phyloP scores from a whole-genome alignment of 2,113 vertebrate genomes.

The Sapajus apella region DNA sequence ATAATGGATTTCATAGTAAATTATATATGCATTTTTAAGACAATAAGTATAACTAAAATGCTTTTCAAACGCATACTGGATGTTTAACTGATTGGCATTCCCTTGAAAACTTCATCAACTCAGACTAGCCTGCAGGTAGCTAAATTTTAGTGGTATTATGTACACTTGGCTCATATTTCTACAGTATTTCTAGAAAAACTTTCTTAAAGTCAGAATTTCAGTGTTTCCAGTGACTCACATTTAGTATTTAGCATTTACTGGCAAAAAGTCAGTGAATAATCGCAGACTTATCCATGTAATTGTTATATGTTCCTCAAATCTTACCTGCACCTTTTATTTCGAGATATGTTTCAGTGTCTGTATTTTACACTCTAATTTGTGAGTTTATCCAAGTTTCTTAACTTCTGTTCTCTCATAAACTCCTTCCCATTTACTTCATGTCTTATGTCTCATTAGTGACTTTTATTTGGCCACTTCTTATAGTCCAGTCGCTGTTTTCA shows the following conservation, averaged over 20 bases:
- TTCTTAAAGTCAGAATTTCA: background rate
- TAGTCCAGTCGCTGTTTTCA: background rate
- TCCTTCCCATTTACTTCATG: background rate
- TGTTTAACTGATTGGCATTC: background rate
- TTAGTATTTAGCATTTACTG: background rate
- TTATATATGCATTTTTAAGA: background rate
- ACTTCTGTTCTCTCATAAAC: background rate
- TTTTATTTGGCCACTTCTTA: background rate
- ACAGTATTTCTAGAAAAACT: background rate
- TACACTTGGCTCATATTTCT: background rate
- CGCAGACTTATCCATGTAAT: background rate
- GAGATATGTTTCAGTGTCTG: background rate
- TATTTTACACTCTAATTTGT: background rate
- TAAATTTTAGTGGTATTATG: background rate
- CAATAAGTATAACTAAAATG: background rate
- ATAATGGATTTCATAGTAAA: background rate
- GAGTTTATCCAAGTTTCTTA: background rate
- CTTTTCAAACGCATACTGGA: background rate
- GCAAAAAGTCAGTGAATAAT: background rate
- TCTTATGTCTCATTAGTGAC: background rate
- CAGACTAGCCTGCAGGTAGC: background rate
- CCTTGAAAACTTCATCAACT: background rate
- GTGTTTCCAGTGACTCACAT: background rate
- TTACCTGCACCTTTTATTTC: background rate
- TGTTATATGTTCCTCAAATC: background rate